phyloP scores from a whole-genome alignment of 1,140 invertebrate genomes.

The Physella acuta region DNA sequence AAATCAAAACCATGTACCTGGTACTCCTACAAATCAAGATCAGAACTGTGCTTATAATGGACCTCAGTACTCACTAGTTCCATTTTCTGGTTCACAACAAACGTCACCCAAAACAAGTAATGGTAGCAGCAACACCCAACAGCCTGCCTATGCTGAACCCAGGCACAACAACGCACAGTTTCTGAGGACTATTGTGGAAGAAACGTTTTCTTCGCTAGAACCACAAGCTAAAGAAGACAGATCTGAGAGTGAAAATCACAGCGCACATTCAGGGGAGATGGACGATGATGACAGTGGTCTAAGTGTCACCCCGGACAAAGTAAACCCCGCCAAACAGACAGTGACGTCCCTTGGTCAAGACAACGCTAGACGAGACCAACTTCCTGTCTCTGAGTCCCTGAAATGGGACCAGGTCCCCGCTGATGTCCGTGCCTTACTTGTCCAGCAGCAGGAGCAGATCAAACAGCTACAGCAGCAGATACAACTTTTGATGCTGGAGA shows the following conservation, averaged over 20 bases:
- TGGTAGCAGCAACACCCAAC: too few species aligned
- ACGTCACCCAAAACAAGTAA: too few species aligned
- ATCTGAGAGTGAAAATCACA: too few species aligned
- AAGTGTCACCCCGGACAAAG: constrained; percentile 48
- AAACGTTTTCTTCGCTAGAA: background rate
- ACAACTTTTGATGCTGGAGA: constrained; percentile 40
- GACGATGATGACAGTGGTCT: constrained; percentile 52
- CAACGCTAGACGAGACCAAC: background rate
- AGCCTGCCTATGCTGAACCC: too few species aligned
- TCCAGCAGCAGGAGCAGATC: constrained; percentile 52
- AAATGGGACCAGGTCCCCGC: constrained; percentile 46
- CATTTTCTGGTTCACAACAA: too few species aligned
- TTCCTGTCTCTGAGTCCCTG: constrained; percentile 5
- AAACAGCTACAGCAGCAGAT: constrained; percentile 53
- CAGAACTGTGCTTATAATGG: too few species aligned
- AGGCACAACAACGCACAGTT: constrained; percentile 10
- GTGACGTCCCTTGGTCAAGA: background rate
- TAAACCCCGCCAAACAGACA: constrained; percentile 29
- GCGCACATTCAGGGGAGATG: too few species aligned
- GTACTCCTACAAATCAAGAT: too few species aligned
- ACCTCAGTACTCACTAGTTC: too few species aligned
- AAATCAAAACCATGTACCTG: too few species aligned
- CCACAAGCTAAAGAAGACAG: too few species aligned
- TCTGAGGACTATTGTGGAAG: constrained; percentile 18
- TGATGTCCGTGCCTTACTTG: constrained; percentile 49